These are phyloP conservation scores for Zapornia atra DNA, from an alignment of 2,113 vertebrate genomes.

Conservation along the genomic window DNA sequence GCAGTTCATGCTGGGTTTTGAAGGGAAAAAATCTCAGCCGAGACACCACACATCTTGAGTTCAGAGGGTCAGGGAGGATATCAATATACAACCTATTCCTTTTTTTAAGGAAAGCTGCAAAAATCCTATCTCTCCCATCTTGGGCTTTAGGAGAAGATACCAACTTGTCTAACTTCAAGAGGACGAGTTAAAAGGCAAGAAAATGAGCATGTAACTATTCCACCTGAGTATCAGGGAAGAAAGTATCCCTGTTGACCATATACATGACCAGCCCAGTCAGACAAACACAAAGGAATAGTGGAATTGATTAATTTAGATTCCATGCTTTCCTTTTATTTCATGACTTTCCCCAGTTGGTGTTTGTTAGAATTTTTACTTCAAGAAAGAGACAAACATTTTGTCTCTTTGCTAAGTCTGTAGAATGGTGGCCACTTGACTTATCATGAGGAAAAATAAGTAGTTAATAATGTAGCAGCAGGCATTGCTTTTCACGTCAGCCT, in stretches of 20 bases:
- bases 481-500: background rate
- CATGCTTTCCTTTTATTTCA: background rate
- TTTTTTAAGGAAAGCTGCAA: background rate
- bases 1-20: background rate
- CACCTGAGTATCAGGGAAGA: background rate
- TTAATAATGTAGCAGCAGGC: background rate
- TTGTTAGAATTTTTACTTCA: background rate
- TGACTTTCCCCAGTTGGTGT: background rate
- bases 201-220: background rate
- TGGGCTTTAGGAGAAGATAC: background rate
- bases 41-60: fast-evolving
- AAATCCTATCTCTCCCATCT: background rate
- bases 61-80: background rate
- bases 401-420: background rate
- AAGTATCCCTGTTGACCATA: background rate
- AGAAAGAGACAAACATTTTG: background rate
- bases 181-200: background rate
- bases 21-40: background rate
- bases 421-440: background rate
- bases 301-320: background rate
- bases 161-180: background rate
- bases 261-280: background rate
- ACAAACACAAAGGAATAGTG: background rate
- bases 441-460: background rate
- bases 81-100: no score